Conservation (phyloP, 64 coral and sea anemone genomes). For the Actinia equina region DNA sequence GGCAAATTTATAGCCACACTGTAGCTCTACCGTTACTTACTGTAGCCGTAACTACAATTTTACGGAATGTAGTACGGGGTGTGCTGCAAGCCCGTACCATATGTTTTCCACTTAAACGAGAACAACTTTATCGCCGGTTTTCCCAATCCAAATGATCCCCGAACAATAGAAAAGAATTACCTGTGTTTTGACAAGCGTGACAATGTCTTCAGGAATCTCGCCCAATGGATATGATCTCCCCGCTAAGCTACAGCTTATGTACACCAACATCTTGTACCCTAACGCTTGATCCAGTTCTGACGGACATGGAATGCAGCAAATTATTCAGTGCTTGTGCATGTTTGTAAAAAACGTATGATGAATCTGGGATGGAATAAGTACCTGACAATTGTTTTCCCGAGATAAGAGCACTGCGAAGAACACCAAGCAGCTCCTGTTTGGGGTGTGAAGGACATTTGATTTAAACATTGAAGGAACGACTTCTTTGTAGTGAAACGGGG, state of each 20-base stretch:
- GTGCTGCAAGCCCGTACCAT: no score
- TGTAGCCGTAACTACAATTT: no score
- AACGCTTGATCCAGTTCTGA: slow-evolving; percentile 28
- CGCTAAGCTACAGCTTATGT: slow-evolving; percentile 88
- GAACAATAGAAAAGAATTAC: slow-evolving; percentile 6
- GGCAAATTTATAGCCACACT: no score
- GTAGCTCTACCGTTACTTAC: no score
- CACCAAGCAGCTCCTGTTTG: slow-evolving; percentile 57
- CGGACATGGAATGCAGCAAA: no score
- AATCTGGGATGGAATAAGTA: neutral
- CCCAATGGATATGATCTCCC: slow-evolving; percentile 82
- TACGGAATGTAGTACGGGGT: no score
- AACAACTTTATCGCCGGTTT: no score
- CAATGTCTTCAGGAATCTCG: slow-evolving; percentile 83
- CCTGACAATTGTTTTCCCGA: slow-evolving; percentile 28
- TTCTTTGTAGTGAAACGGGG: slow-evolving; percentile 15
- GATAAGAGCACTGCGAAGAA: slow-evolving; percentile 53
- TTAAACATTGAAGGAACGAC: neutral
- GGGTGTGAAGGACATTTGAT: neutral
- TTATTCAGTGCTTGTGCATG: no score
- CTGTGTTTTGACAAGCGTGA: slow-evolving; percentile 64
- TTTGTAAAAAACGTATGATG: no score
- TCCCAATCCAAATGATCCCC: no score
- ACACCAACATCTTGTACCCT: slow-evolving; percentile 92
- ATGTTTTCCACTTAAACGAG: no score